Evolutionary conservation across 2,797 vertebrate genomes (phyloP).

Genomic region (Manis crassicaudata): DNA sequence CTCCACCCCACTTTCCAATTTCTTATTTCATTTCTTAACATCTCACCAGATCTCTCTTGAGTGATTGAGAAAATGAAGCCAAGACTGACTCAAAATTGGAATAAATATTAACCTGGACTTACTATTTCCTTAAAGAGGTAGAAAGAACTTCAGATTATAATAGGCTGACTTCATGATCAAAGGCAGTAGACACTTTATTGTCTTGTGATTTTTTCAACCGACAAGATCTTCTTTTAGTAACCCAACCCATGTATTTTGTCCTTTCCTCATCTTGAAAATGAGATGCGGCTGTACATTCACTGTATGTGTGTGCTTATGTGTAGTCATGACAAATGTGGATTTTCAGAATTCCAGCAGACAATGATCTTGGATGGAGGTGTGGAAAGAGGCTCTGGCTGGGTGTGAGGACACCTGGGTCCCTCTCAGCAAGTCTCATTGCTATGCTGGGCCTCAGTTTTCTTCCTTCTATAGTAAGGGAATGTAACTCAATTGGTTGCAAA

Average conservation of each 20-base stretch:
- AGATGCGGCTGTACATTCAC: neutral
- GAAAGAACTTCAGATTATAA: neutral
- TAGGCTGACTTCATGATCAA: neutral
- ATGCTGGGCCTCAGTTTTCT: neutral
- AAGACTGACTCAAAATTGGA: constrained; percentile 14
- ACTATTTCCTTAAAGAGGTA: neutral
- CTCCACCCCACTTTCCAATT: neutral
- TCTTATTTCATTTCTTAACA: neutral
- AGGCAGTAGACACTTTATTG: neutral
- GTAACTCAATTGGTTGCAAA: neutral
- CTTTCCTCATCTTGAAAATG: neutral
- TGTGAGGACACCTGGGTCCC: neutral
- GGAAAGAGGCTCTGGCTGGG: neutral
- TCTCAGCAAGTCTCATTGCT: neutral
- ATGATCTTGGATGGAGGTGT: neutral
- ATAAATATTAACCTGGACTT: neutral
- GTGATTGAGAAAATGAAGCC: constrained; percentile 68
- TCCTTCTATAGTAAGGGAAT: neutral
- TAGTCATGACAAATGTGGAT: neutral
- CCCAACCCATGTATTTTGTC: neutral
- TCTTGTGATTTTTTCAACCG: neutral
- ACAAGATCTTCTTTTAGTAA: neutral
- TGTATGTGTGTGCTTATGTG: neutral
- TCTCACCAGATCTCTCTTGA: neutral
- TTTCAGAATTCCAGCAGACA: neutral